These are phyloP conservation scores for Brachyrhaphis roseni DNA, from an alignment of 2,797 vertebrate genomes.

Conservation along the genomic window DNA sequence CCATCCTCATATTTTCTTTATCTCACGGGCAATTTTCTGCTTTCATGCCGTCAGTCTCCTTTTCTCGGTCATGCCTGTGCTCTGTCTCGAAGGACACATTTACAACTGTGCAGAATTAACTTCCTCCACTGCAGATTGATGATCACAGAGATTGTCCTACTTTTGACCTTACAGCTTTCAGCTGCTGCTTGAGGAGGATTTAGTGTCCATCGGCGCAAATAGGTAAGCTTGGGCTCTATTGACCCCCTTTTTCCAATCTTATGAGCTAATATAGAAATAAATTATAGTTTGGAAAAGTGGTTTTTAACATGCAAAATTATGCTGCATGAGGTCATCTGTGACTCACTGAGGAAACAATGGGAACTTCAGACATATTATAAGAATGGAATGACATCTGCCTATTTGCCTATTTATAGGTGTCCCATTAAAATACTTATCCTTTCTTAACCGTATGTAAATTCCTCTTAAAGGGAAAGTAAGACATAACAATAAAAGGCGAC, in stretches of 20 bases:
- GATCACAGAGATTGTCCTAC: slow-evolving; percentile 31
- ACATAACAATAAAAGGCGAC: neutral
- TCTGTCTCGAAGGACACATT: slow-evolving; percentile 42
- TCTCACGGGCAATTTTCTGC: slow-evolving; percentile 36
- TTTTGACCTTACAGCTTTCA: slow-evolving; percentile 48
- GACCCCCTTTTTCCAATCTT: slow-evolving; percentile 12
- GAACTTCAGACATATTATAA: neutral
- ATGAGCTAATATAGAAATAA: slow-evolving; percentile 14
- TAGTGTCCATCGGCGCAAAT: slow-evolving; percentile 9
- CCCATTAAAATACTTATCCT: neutral
- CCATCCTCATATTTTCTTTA: slow-evolving; percentile 41
- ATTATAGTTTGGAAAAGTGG: slow-evolving; percentile 19
- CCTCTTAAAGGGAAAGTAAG: neutral
- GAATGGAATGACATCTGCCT: neutral
- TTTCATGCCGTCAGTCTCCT: slow-evolving; percentile 51
- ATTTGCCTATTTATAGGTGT: neutral
- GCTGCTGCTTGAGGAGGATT: slow-evolving; percentile 31
- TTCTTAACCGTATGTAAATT: neutral
- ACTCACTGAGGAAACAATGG: neutral
- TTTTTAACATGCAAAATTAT: slow-evolving; percentile 19
- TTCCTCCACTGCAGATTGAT: slow-evolving; percentile 40
- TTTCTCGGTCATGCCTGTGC: slow-evolving; percentile 35
- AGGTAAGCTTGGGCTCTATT: slow-evolving; percentile 18
- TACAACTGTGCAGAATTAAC: slow-evolving; percentile 46
- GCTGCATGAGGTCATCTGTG: slow-evolving; percentile 7